These are phyloP conservation scores for Hypsopygia costalis DNA, from an alignment of 2,888 invertebrate species.

Conservation along the genomic window DNA sequence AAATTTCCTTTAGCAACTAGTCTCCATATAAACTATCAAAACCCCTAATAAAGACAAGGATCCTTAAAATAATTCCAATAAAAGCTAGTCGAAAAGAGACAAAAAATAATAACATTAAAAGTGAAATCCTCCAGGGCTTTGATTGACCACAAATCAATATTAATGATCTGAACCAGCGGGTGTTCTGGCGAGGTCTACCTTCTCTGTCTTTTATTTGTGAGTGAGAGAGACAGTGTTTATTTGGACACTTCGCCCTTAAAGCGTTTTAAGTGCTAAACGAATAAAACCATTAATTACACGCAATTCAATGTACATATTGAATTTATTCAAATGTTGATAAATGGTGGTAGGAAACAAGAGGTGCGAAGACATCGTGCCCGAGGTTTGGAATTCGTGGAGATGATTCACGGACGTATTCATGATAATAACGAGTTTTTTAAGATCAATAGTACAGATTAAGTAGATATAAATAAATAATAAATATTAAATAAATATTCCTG, in stretches of 20 bases:
- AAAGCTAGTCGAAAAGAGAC: constrained; percentile 33
- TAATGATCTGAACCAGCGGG: constrained; percentile 78
- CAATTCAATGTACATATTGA: constrained; percentile 81
- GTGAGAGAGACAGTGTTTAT: constrained; percentile 50
- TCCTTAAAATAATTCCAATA: constrained; percentile 12
- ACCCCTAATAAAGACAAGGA: constrained; percentile 13
- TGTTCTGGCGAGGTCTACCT: constrained; percentile 46
- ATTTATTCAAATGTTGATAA: constrained; percentile 81
- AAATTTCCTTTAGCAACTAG: not conserved
- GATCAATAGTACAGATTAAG: not conserved
- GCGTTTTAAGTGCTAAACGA: constrained; percentile 79
- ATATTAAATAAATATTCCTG: too few species aligned
- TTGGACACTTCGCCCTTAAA: constrained; percentile 79
- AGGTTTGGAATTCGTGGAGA: constrained; percentile 38
- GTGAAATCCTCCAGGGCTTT: constrained; percentile 75
- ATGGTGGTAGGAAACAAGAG: constrained; percentile 67
- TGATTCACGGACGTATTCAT: constrained; percentile 48
- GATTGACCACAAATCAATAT: constrained; percentile 82
- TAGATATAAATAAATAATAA: too few species aligned
- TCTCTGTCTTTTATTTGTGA: constrained; percentile 36
- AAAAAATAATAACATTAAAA: constrained; percentile 74
- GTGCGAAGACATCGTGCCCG: constrained; percentile 41
- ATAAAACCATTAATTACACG: constrained; percentile 80
- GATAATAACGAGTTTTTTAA: constrained; percentile 21
- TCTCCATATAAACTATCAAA: constrained; percentile 3